These are phyloP conservation scores for Agonopterix subpropinquella DNA, from an alignment of 2,888 invertebrate genomes.

Conservation along the genomic window DNA sequence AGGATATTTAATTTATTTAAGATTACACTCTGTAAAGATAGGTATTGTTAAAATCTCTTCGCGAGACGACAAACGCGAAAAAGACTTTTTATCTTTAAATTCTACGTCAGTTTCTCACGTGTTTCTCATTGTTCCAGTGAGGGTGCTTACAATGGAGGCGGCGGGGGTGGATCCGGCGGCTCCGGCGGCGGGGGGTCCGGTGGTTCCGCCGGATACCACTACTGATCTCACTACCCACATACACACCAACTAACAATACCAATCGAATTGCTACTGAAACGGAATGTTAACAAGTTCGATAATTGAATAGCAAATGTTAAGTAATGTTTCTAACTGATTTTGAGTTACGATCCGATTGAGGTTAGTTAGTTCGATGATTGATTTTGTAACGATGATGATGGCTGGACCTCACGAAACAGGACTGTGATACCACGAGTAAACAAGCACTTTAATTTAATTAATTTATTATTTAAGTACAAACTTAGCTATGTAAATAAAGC, in stretches of 20 bases:
- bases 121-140: conserved; percentile 37
- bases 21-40: too few species aligned
- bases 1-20: too few species aligned
- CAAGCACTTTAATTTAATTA: conserved; percentile 50
- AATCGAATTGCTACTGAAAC: too few species aligned
- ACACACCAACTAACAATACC: too few species aligned
- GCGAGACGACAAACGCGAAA: neutral
- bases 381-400: conserved; percentile 2
- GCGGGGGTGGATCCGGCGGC: conserved; percentile 56
- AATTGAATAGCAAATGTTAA: too few species aligned
- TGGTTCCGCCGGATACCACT: conserved; percentile 52
- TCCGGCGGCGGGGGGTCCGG: conserved; percentile 31
- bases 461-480: conserved; percentile 30
- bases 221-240: conserved; percentile 44
- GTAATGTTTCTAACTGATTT: too few species aligned
- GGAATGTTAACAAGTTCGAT: too few species aligned
- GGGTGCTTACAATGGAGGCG: conserved; percentile 56
- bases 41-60: too few species aligned
- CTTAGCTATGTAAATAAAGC: conserved; percentile 51
- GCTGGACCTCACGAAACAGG: conserved; percentile 21
- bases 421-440: conserved; percentile 64
- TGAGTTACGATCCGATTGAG: too few species aligned
- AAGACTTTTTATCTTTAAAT: neutral
- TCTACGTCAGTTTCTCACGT: conserved; percentile 1
- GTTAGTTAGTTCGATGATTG: too few species aligned